Evolutionary conservation across 2,888 invertebrate species (phyloP), one percentile per base, ranked within the genome.

Genomic region (Coleophora deauratella): DNA sequence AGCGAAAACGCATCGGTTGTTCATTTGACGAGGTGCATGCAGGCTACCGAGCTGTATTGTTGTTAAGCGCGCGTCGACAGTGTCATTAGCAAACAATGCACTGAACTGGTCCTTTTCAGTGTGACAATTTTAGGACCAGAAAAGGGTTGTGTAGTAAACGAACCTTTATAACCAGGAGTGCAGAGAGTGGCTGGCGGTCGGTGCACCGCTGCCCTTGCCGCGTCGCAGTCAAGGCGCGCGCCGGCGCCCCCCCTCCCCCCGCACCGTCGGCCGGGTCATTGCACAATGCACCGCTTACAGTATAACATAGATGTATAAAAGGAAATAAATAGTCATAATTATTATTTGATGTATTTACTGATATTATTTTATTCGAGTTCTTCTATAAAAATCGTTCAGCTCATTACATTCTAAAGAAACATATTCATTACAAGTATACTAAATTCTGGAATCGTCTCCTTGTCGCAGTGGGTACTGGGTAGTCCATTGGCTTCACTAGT

Each of bases 101-200:
- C 45, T 55, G 45, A 53, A 54, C 46, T 49, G 55, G 61, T 67
- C 63, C 69, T 66, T 72, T 65, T 65, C 55, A 60, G 57, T 50
- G 48, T 51, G 50, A 50, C 49, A 57, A 52, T 60, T 70, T 69
- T 72, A 77, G 75, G 70, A 71, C 74, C 63, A 69, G 68, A 66
- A 74, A 81, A 81, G 80, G 81, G 81, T 79, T 81, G 72, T 68
- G 59, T 65, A 57, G 62, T 60, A 58, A 63, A 53, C 65, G 69
- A 77, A 81, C 77, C 79, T 81, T 80, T 58, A 51, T 38, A 59
- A 80, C 75, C 62, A 80, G 78, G 78, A 62, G 53, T 54, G 50
- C 70, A 81, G 64, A 70, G 52, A 41, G 32, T 40, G 49, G 47
- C 49, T 69, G 59, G 70, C 55, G 72, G 55, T 71, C 49, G 56